These are phyloP conservation scores for Luscinia megarhynchos DNA, from an alignment of 2,797 vertebrate genomes.

Conservation along the genomic window DNA sequence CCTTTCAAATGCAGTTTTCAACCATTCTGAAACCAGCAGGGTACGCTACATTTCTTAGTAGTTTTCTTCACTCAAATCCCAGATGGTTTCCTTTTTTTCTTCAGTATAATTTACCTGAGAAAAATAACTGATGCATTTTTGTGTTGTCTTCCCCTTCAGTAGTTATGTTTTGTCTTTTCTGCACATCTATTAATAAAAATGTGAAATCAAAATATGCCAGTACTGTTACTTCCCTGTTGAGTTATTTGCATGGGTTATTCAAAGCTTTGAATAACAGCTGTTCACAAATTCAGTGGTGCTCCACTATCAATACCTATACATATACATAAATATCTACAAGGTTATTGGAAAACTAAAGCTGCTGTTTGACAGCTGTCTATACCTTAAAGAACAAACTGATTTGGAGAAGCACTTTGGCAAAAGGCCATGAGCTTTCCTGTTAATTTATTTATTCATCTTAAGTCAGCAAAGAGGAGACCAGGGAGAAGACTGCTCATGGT, in stretches of 20 bases:
- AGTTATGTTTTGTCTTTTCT: conserved; percentile 77
- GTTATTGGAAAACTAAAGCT: background rate
- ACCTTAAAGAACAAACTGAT: background rate
- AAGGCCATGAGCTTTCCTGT: background rate
- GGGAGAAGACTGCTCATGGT: background rate
- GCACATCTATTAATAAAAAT: conserved; percentile 82
- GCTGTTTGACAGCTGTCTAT: background rate
- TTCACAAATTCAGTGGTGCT: background rate
- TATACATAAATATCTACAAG: background rate
- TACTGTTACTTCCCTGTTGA: background rate
- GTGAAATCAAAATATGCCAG: conserved; percentile 71
- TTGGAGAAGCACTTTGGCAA: background rate
- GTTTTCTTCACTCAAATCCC: conserved; percentile 15
- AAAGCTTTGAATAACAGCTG: background rate
- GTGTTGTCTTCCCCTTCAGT: conserved; percentile 74
- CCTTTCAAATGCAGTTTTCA: conserved; percentile 65
- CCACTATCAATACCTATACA: background rate
- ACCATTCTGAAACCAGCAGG: conserved; percentile 75
- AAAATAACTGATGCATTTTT: conserved; percentile 67
- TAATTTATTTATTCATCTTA: background rate
- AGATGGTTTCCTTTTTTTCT: background rate
- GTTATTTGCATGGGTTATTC: background rate
- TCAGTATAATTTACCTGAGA: background rate
- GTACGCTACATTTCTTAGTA: conserved; percentile 66
- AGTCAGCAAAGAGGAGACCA: background rate